Base-by-base conservation (phyloP, 2,888 invertebrate genomes). In the Drosophila ezoana region DNA sequence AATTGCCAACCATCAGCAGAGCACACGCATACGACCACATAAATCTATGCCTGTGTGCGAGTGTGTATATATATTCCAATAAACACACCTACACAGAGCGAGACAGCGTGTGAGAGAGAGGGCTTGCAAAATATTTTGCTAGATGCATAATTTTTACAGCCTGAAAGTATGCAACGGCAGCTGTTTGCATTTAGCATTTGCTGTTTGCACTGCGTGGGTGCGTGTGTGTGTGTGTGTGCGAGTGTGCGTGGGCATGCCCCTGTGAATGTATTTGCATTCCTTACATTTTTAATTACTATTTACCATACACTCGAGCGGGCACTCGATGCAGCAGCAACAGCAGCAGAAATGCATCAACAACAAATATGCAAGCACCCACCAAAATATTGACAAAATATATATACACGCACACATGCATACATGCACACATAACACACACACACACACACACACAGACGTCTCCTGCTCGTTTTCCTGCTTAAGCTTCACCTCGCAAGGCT, bases 221-320 rank as follows among this genome's bases (percentile, higher is more conserved):
- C 10, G 23, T 14, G 54, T 23, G 18, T 10, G 59, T 48, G 57
- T 20, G 33, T 16, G 49, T 47, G 59, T 18, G n/a, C 33, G 2
- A 1, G 64, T 59, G 33, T 16, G 11, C 37, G 37, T 23, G 23
- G 11, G 35, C 35, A 13, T 8, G n/a, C 13, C 35, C 32, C 35
- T 53, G 58, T 23, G 53, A 65, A 57, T 72, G 63, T 86, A 81
- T 83, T 83, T 87, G 79, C 89, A 72, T 83, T 75, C 78, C 72
- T 77, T 87, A 75, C 83, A 84, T 85, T 89, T 89, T 84, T 89
- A 84, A 89, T 84, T 84, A 84, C 89, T 84, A 84, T 84, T 84
- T 84, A 73, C 89, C 67, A 72, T 69, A 89, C 83, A 87, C 89
- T 88, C 88, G 73, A 67, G 86, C 70, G 56, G 48, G 49, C 72